These are phyloP conservation scores for Raja brachyura DNA, from an alignment of 2,113 vertebrate species.

Conservation along the genomic window DNA sequence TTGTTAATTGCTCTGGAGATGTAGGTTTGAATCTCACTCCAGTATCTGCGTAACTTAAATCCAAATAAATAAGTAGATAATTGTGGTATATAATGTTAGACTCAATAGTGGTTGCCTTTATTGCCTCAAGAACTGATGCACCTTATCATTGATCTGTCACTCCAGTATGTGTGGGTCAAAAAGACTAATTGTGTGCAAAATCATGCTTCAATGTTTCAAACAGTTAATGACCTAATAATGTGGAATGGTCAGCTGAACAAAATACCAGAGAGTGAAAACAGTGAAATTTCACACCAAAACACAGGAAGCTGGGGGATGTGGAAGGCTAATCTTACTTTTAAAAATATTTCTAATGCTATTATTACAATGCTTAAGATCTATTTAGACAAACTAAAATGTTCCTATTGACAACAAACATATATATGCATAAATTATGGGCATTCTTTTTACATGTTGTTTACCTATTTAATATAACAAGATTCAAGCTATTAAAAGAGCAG, in stretches of 20 bases:
- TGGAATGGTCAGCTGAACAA: background rate
- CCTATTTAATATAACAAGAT: background rate
- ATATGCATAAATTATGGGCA: background rate
- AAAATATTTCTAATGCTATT: conserved; percentile 22
- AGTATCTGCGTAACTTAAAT: too few species aligned
- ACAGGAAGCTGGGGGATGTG: background rate
- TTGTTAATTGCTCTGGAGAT: too few species aligned
- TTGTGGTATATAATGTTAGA: too few species aligned
- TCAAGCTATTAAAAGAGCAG: background rate
- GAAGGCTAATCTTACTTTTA: background rate
- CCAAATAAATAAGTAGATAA: too few species aligned
- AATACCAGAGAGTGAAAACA: background rate
- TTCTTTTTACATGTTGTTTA: background rate
- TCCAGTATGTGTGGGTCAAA: background rate
- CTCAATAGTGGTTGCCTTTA: background rate
- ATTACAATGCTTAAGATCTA: background rate
- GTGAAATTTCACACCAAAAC: background rate
- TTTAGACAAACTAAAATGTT: background rate
- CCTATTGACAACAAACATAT: background rate
- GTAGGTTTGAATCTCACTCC: too few species aligned
- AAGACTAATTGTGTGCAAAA: background rate
- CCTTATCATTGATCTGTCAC: background rate
- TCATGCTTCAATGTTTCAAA: background rate
- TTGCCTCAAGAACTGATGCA: background rate
- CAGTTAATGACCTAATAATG: background rate